Evolutionary conservation across 2,888 invertebrate species (phyloP), one percentile per base, ranked within the genome.

Genomic region (Netelia inedita): DNA sequence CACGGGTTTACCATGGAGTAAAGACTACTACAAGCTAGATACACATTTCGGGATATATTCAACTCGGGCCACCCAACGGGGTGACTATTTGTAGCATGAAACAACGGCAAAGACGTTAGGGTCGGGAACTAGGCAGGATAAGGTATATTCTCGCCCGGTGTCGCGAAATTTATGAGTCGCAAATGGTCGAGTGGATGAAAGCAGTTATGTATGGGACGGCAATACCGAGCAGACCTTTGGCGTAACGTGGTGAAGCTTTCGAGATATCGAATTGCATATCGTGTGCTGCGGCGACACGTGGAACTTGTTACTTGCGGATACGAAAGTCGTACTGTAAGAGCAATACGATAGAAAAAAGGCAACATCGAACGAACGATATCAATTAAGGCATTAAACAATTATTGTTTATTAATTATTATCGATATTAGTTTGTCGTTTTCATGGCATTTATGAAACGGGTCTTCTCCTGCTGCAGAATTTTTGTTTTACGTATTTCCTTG

Each of bases 111-210:
- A 19, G 55, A 76, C 16, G 55, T 65, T 65, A 21, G 28, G 75
- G 59, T 76, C 57, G 43, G 50, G 59, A 69, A 55, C 53, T 61
- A 61, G 21, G 35, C n/a, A 50, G 61, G 35, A 41, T 61, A 55
- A 57, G 16, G 19, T 57, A 57, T 57, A 19, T 19, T 19, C 57
- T 57, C 9, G 19, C 46, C n/a, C 65, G 28, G 50, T 76, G 57
- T 43, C 57, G 59, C 35, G 28, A 82, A 82, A 82, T 82, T 76
- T 76, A 76, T 57, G 63, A 57, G 28, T 71, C 76, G 3, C 61
- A 41, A 75, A 71, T 10, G 16, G 16, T 16, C 16, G 57, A 16
- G 19, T 57, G 19, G 9, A 57, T 19, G 57, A 57, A 57, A 19
- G 57, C 57, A 57, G 19, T 16, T 19, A 46, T 19, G 57, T 57